Base-by-base conservation (phyloP, 2,113 vertebrate genomes). In the Fulmarus glacialis region DNA sequence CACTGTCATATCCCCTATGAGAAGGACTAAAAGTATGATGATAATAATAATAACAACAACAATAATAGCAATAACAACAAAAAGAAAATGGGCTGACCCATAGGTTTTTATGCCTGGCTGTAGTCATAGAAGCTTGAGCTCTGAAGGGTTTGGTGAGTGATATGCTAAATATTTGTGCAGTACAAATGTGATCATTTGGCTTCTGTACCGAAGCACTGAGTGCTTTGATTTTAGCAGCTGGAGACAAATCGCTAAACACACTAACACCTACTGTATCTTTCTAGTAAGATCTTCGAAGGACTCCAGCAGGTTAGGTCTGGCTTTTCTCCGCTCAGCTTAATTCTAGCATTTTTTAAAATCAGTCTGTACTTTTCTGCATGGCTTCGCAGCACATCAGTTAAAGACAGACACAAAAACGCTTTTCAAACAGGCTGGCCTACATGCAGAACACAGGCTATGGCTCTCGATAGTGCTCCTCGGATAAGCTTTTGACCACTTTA, bases 201-300 rank as follows among this genome's bases (percentile, higher is more conserved):
- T 95, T 89, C 83, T 58, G 29, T 53, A 75, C 19, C 0, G 0
- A 89, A 94, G 59, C n/a, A 71, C 52, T 6, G 9, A 82, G 9
- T 56, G 24, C 86, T 97, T 96, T 96, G 92, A 96, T 95, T 96
- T 96, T 55, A 95, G 77, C 89, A 96, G 84, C 88, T 72, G 93
- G 87, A 95, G 72, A 96, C 72, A 94, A 96, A 95, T 85, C 2
- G 0, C 74, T 85, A 48, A 92, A 82, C 53, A 87, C 75, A 77
- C 6, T 87, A 93, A 91, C 59, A 92, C 3, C 15, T 81, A 53
- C 87, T 91, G 55, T 70, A 95, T 75, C 70, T 79, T 81, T 88
- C 82, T 59, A 94, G 56, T 67, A 87, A 87, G 53, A 94, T 83
- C 90, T 97, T 96, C 94, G 97, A 95, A 95, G 82, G 90, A 94